Base-by-base conservation (phyloP, 2,888 invertebrate species). In the Himalopsyche tibetana region DNA sequence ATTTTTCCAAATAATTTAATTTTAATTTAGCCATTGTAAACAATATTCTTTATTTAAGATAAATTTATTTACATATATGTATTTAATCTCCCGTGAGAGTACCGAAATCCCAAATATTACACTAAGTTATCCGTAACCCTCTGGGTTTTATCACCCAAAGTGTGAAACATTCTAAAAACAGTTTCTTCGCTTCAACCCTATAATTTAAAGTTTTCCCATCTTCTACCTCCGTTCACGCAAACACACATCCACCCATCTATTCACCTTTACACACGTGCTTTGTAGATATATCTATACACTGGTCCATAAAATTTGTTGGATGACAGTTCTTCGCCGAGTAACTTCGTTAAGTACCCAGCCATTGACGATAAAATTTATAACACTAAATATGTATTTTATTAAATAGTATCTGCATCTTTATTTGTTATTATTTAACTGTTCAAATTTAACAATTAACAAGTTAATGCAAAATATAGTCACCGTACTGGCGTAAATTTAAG, bases 131-230 rank as follows among this genome's bases (percentile, higher is more conserved):
- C 74, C 15, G 74, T 74, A 74, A 74, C 74, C 36, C 38, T 74
- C 74, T 74, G 74, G 74, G 36, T 74, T 74, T 74, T 74, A 74
- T 74, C 74, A 74, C 74, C 74, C 38, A 74, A 74, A 74, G 74
- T 74, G 74, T 74, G 74, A 74, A 74, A 74, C 74, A 74, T 74
- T 74, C 74, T 74, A 74, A 74, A 74, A 74, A 74, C 74, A 36
- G 74, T 74, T 74, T 74, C 74, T 74, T 74, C 74, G 38, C 74
- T 38, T 74, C 74, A 74, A 74, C 74, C 74, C 74, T 74, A 74
- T 74, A 74, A 74, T 74, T 74, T 74, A 74, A 74, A 74, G 74
- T 74, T 74, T 74, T 74, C 74, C 74, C 74, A 74, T 74, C 74
- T 28, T 74, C 74, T 74, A 74, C 74, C 38, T 15, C 74, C 38